These are phyloP conservation scores for Tetrao urogallus DNA, from an alignment of 2,113 vertebrate genomes.

Conservation along the genomic window DNA sequence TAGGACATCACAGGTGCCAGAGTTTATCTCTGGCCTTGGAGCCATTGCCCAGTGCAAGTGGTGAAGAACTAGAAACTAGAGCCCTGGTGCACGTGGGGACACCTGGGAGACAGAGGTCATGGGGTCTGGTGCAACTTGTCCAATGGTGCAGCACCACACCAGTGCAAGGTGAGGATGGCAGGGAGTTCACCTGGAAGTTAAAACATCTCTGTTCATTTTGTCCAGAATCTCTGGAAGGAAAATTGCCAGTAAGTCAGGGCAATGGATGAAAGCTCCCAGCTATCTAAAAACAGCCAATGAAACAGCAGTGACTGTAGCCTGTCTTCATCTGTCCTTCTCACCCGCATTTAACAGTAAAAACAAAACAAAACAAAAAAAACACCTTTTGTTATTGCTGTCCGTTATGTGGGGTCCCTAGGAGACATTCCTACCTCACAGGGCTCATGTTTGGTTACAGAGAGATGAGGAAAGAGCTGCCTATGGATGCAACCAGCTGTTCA, in stretches of 20 bases:
- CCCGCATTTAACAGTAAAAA: not conserved
- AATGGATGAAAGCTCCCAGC: not conserved
- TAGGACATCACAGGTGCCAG: rapidly evolving
- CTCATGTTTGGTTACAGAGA: not conserved
- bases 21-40: not conserved
- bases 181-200: not conserved
- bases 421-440: not conserved
- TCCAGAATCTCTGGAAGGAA: not conserved
- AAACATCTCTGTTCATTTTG: not conserved
- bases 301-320: not conserved
- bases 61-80: not conserved
- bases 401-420: not conserved
- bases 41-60: rapidly evolving
- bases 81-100: not conserved
- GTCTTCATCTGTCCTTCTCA: not conserved
- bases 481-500: not conserved
- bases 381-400: not conserved
- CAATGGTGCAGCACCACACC: rapidly evolving
- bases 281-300: not conserved
- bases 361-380: not conserved
- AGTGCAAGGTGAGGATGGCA: rapidly evolving
- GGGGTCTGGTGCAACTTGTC: not conserved
- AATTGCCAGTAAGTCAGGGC: not conserved
- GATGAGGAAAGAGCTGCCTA: not conserved
- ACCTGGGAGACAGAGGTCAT: rapidly evolving